phyloP scores from a whole-genome alignment of 2,113 vertebrate species.

The Anoura caudifer region DNA sequence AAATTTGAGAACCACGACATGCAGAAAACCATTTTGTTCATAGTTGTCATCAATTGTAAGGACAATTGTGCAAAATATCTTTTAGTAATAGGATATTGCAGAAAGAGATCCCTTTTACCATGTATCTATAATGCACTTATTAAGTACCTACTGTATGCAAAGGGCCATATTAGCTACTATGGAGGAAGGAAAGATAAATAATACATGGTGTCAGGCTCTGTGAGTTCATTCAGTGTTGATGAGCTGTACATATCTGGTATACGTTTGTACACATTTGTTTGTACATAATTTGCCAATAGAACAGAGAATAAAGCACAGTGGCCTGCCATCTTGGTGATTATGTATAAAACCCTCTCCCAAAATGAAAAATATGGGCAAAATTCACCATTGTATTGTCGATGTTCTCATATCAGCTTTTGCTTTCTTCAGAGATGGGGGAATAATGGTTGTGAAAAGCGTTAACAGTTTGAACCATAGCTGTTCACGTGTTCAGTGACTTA shows the following conservation, averaged over 20 bases:
- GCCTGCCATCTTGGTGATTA: not conserved
- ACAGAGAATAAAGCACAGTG: not conserved
- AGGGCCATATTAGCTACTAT: not conserved
- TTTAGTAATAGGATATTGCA: not conserved
- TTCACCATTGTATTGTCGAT: not conserved
- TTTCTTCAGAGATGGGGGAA: not conserved
- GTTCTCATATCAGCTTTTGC: not conserved
- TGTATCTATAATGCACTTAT: not conserved
- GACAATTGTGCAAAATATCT: not conserved
- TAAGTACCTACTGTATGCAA: not conserved
- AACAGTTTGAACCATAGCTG: not conserved
- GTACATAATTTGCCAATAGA: not conserved
- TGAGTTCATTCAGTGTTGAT: not conserved
- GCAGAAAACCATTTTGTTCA: constrained; percentile 24
- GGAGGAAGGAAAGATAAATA: not conserved
- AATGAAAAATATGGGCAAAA: not conserved
- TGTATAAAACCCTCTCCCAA: not conserved
- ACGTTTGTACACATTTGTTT: not conserved
- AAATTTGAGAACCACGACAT: not conserved
- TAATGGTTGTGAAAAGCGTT: not conserved
- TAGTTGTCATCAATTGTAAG: not conserved
- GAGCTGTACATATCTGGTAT: not conserved
- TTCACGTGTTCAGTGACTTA: not conserved
- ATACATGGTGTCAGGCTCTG: not conserved
- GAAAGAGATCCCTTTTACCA: not conserved